A percentile compares a stretch with the other conserved stretches of the same genome.
Conservation (phyloP, 2,113 vertebrate genomes). For the Sylvietta virens region DNA sequence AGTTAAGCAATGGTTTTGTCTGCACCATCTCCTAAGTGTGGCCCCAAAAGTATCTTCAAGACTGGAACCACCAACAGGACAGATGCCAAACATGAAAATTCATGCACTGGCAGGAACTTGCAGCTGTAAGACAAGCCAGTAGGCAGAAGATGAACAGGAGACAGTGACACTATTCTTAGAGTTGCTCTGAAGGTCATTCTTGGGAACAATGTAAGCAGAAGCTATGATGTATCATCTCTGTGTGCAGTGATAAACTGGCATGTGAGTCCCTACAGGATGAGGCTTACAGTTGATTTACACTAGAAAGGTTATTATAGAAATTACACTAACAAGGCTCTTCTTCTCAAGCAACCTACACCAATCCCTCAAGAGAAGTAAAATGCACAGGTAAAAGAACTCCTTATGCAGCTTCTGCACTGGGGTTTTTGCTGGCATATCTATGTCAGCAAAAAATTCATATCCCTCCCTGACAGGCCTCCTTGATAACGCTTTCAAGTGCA, state of each 20-base stretch:
- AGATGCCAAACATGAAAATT: background rate
- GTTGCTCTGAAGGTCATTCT: background rate
- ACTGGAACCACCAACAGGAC: background rate
- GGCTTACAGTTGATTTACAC: background rate
- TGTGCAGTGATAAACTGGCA: background rate
- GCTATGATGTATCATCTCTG: background rate
- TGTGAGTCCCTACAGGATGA: background rate
- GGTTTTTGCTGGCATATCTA: background rate
- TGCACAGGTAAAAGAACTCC: background rate
- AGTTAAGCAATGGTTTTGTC: background rate
- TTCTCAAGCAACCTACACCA: background rate
- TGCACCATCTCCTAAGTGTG: background rate
- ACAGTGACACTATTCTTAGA: background rate
- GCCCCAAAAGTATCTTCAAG: background rate
- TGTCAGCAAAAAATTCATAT: slow-evolving; percentile 29
- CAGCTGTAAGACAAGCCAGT: background rate
- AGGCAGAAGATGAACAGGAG: background rate
- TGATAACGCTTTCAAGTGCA: slow-evolving; percentile 43
- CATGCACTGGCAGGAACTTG: background rate
- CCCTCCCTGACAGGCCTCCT: background rate
- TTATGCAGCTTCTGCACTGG: background rate
- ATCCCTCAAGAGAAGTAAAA: background rate
- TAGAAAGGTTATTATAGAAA: slow-evolving; percentile 20
- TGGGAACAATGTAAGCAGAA: background rate
- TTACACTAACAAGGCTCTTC: background rate